Evolutionary conservation across 1,140 invertebrate species (phyloP), one percentile per base, ranked within the genome.

Genomic region (Druon quercuslanigerum): DNA sequence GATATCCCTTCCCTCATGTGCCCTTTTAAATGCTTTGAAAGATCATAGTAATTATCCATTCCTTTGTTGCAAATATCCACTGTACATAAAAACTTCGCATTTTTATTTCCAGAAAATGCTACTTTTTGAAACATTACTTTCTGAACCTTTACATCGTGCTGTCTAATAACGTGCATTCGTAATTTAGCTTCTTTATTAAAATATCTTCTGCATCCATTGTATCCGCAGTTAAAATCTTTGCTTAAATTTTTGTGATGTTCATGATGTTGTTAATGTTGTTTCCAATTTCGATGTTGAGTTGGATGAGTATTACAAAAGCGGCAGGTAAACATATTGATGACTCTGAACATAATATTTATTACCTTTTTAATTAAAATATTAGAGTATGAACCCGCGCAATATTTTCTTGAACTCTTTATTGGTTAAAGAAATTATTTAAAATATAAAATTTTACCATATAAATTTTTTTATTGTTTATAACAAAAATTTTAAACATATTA

Each of bases 1-100:
- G 20, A 40, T 16, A 56, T 8, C 14, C 40, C 50, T 17, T 72
- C 57, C 3, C 19, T 3, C 11, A 79, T 66, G 51, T 79, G 73
- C 51, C 4, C 14, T 72, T 72, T 79, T 33, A 75, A 17, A 20
- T 79, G 71, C 40, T 78, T 74, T 40, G 75, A 9, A 33, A 78
- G 33, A 1, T 20, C 14, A 2, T 11, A 11, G 19, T 71, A 74
- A 51, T 40, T 51, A 33, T 75, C 66, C 2, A 74, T 51, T 75
- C 57, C 17, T 72, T 74, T 56, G 51, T 73, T 72, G 16, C 66
- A 78, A 11, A 52, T 16, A 56, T 72, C 8, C 9, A 56, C 52
- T 13, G 50, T 73, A 25, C 73, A 78, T 11, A 72, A 20, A 56
- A 72, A 75, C 17, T 78, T 50, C 50, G n/a, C 12, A 12, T 56